These are phyloP conservation scores for Agapornis canus DNA, from an alignment of 2,797 vertebrate genomes.

Conservation along the genomic window DNA sequence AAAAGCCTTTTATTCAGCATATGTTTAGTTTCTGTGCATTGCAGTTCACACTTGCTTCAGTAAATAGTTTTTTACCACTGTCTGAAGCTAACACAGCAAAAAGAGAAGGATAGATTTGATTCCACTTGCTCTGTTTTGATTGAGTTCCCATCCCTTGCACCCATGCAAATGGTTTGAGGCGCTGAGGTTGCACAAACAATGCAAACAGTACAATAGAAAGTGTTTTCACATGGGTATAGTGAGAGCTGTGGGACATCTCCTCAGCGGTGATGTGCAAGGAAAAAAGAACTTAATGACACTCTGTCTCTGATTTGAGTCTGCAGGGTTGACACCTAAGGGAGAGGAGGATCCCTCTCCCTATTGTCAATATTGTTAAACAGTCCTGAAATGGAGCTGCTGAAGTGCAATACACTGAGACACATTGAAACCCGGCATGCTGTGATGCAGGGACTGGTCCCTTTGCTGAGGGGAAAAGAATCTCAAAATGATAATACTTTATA, in stretches of 20 bases:
- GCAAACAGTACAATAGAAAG: background rate
- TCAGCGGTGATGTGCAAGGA: background rate
- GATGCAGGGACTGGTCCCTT: background rate
- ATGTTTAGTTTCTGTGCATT: background rate
- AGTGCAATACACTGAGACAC: background rate
- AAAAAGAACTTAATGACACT: background rate
- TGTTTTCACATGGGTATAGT: background rate
- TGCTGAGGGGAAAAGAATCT: background rate
- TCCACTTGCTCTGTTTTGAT: background rate
- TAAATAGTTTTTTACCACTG: background rate
- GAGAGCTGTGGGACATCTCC: background rate
- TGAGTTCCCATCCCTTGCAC: background rate
- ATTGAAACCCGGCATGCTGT: background rate
- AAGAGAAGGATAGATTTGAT: background rate
- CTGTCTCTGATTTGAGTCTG: background rate
- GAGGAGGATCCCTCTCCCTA: background rate
- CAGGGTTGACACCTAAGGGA: background rate
- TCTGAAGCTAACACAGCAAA: background rate
- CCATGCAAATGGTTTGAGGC: background rate
- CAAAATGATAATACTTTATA: background rate
- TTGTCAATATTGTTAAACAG: background rate
- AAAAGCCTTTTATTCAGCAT: background rate
- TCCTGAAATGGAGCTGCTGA: background rate
- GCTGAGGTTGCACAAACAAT: background rate
- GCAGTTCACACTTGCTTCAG: background rate